Conservation (phyloP, 2,797 vertebrate species). For the Arctocebus calabarensis region DNA sequence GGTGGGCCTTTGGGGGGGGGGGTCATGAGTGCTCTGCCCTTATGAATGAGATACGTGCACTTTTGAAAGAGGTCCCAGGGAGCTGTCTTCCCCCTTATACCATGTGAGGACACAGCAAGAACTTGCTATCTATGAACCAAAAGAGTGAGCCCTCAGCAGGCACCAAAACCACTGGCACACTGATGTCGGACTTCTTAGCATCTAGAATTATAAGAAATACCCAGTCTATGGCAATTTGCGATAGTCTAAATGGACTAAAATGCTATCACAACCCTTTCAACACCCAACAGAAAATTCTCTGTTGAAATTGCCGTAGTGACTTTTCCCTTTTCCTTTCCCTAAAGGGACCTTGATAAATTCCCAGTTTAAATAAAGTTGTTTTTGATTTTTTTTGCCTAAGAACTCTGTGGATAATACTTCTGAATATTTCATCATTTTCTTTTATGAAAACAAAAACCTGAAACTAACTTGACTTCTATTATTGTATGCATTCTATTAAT, state of each 20-base stretch:
- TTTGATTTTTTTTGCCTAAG: not conserved
- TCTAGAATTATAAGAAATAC: not conserved
- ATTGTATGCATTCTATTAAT: not conserved
- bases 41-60: not conserved
- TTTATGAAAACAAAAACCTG: not conserved
- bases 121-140: not conserved
- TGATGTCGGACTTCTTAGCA: not conserved
- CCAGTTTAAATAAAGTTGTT: not conserved
- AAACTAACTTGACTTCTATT: not conserved
- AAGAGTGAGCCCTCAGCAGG: not conserved
- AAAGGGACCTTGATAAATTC: not conserved
- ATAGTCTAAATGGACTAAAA: not conserved
- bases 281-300: not conserved
- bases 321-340: slow-evolving; percentile 8
- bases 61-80: not conserved
- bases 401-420: not conserved
- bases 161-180: not conserved
- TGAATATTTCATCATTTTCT: slow-evolving; percentile 33
- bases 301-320: not conserved
- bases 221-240: not conserved
- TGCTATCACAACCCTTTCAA: not conserved
- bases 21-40: not conserved
- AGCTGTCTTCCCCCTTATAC: not conserved
- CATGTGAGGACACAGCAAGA: not conserved
- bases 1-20: not conserved